Conservation (phyloP, 2,888 invertebrate species). For the Tortricodes alternella region DNA sequence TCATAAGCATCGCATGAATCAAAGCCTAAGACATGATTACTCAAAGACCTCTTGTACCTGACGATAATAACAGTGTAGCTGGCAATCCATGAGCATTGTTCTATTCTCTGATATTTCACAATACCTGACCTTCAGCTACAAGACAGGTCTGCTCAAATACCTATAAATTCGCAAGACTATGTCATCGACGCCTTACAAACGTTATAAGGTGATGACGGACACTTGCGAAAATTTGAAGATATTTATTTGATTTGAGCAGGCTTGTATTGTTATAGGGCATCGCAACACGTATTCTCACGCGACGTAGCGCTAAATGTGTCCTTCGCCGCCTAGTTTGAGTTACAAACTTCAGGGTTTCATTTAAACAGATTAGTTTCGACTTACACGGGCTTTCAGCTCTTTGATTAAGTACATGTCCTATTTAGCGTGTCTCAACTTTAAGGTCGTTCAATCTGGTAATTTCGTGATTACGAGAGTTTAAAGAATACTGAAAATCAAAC, state of each 20-base stretch:
- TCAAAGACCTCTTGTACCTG: not conserved
- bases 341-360: constrained; percentile 34
- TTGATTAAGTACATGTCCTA: constrained; percentile 22
- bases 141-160: too few relatives aligned
- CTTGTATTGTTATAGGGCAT: too few relatives aligned
- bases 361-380: constrained; percentile 38
- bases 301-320: constrained; percentile 1
- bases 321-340: constrained; percentile 15
- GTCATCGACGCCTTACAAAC: too few relatives aligned
- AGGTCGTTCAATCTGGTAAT: too few relatives aligned
- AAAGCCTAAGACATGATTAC: not conserved
- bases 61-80: not conserved
- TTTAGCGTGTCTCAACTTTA: not conserved
- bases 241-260: too few relatives aligned
- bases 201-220: too few relatives aligned
- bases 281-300: not conserved
- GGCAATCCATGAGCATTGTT: not conserved
- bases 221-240: too few relatives aligned
- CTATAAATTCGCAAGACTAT: too few relatives aligned
- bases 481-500: too few relatives aligned
- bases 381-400: constrained; percentile 33
- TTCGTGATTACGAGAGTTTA: too few relatives aligned
- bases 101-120: not conserved
- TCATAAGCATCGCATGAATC: too few relatives aligned
- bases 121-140: not conserved